A percentile compares a stretch with the other conserved stretches of the same genome.
Conservation (phyloP, 2,888 invertebrate species). For the Platycnemis pennipes region DNA sequence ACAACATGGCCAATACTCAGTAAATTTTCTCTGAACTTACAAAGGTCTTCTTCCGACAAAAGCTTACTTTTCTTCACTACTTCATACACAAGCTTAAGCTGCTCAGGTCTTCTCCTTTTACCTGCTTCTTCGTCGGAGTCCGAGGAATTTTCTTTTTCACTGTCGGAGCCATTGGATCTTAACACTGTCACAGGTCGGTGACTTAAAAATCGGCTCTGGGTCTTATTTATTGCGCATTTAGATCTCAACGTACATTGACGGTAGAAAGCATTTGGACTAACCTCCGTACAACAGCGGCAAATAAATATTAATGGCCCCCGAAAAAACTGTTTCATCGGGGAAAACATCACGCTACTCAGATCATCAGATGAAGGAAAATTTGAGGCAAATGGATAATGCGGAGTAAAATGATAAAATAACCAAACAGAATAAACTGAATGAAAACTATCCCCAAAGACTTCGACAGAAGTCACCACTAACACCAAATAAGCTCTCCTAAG, state of each 20-base stretch:
- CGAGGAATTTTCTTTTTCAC: background rate
- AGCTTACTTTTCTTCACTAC: conserved; percentile 36
- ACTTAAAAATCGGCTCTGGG: background rate
- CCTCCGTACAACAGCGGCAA: background rate
- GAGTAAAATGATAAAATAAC: too few species aligned
- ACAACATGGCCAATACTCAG: conserved; percentile 78
- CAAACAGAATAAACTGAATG: too few species aligned
- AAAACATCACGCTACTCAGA: background rate
- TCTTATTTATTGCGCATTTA: background rate
- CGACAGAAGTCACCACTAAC: too few species aligned
- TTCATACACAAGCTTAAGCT: conserved; percentile 34
- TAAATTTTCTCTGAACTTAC: conserved; percentile 78
- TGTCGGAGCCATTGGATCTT: background rate
- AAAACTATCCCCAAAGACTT: too few species aligned
- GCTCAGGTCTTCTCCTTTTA: background rate
- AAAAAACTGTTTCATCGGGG: background rate
- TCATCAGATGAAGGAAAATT: too few species aligned
- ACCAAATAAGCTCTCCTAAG: too few species aligned
- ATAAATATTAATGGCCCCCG: background rate
- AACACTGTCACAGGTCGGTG: background rate
- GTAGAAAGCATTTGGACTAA: background rate
- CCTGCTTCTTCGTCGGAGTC: background rate
- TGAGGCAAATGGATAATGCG: too few species aligned
- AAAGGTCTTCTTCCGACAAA: conserved; percentile 76
- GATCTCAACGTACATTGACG: background rate